phyloP scores from a whole-genome alignment of 2,113 vertebrate species.

The Garra rufa region DNA sequence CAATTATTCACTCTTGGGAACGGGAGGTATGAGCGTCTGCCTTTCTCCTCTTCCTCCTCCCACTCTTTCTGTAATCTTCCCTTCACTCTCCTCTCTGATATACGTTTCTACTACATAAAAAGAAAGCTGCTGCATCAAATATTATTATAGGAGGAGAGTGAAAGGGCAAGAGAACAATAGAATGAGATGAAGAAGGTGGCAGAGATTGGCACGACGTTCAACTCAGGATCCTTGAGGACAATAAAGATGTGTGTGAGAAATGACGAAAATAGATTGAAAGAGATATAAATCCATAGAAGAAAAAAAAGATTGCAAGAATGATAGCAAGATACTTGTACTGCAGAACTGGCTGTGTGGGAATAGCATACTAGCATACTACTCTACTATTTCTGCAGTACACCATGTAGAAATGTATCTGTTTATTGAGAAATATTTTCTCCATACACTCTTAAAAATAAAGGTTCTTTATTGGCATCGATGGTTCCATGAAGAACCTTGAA shows the following conservation, averaged over 20 bases:
- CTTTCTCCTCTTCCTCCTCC: conserved; percentile 51
- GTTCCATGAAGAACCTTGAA: no score
- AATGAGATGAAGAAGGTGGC: not conserved
- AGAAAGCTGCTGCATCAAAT: conserved; percentile 42
- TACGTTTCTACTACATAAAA: not conserved
- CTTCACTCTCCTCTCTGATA: conserved; percentile 29
- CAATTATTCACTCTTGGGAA: conserved; percentile 78
- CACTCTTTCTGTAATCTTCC: not conserved
- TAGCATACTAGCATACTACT: not conserved
- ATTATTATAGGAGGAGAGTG: not conserved
- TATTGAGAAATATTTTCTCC: not conserved
- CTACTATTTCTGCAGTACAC: conserved; percentile 2
- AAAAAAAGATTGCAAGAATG: not conserved
- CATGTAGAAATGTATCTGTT: not conserved
- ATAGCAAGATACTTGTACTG: not conserved
- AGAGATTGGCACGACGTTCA: not conserved
- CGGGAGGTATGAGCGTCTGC: conserved; percentile 73
- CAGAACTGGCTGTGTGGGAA: not conserved
- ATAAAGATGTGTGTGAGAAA: conserved; percentile 6
- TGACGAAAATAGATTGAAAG: not conserved
- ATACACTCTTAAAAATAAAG: no score
- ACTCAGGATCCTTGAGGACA: not conserved
- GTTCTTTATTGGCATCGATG: no score
- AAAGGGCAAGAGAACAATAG: conserved; percentile 13
- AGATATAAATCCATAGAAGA: not conserved